Evolutionary conservation across 1,140 invertebrate species (phyloP).

Genomic region (Pseudomyrmex flavicornis): DNA sequence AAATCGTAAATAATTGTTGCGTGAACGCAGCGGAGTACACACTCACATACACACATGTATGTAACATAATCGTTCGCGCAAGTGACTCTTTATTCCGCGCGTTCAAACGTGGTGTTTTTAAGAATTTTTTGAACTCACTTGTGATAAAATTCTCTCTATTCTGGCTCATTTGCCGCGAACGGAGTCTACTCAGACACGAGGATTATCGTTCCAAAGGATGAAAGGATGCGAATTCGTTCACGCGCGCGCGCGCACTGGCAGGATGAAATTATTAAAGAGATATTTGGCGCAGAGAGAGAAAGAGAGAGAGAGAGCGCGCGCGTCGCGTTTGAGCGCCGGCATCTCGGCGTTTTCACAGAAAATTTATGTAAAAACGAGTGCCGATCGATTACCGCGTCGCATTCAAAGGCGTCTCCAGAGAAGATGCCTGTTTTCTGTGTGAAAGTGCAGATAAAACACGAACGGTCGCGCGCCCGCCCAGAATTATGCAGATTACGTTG

Average conservation of each 20-base stretch:
- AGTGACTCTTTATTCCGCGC: conserved; percentile 24
- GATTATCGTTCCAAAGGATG: conserved; percentile 55
- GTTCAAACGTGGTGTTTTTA: conserved; percentile 53
- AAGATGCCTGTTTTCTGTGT: conserved; percentile 25
- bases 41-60: too few relatives aligned
- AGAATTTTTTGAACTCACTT: conserved; percentile 40
- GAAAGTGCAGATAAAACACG: conserved; percentile 53
- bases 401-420: conserved; percentile 40
- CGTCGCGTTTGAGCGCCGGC: conserved; percentile 49
- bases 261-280: conserved; percentile 60
- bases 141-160: conserved; percentile 59
- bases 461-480: conserved; percentile 5
- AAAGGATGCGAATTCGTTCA: conserved; percentile 41
- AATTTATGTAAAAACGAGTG: conserved; percentile 50
- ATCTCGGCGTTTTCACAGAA: conserved; percentile 43
- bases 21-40: background rate
- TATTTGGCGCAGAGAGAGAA: conserved; percentile 16
- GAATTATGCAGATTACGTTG: conserved; percentile 57
- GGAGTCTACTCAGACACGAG: conserved; percentile 58
- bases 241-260: background rate
- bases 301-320: too few relatives aligned
- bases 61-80: conserved; percentile 1
- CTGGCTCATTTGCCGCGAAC: conserved; percentile 53
- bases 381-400: conserved; percentile 48
- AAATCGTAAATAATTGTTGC: conserved; percentile 15